phyloP scores from a whole-genome alignment of 2,888 invertebrate genomes.

The Agrochola litura region DNA sequence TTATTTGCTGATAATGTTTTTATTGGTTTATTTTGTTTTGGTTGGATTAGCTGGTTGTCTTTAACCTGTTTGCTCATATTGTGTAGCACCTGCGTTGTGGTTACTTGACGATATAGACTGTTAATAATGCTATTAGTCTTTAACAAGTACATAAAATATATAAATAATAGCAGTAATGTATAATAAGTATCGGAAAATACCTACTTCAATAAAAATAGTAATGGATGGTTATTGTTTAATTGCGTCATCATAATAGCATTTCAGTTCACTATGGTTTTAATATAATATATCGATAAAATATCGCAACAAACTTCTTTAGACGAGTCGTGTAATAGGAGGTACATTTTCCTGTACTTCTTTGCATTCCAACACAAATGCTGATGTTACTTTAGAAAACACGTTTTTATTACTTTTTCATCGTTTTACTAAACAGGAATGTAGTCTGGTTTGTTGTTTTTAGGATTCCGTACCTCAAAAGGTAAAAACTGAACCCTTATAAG shows the following conservation, averaged over 20 bases:
- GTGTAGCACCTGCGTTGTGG: not conserved
- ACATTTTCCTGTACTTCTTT: not conserved
- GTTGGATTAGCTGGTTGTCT: not conserved
- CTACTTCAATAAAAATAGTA: not conserved
- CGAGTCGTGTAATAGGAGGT: not conserved
- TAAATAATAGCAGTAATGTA: not conserved
- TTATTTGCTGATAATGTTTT: not conserved
- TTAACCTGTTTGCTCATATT: not conserved
- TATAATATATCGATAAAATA: not conserved
- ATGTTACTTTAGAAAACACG: not conserved
- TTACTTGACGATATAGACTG: not conserved
- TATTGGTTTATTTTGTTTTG: conserved; percentile 1
- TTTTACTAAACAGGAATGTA: no score
- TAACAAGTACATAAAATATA: no score
- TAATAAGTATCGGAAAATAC: no score
- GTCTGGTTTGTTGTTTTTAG: not conserved
- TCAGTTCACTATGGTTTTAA: not conserved
- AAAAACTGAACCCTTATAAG: no score
- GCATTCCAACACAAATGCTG: not conserved
- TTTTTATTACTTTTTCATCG: not conserved
- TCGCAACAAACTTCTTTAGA: not conserved
- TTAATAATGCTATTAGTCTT: no score
- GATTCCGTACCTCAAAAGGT: no score
- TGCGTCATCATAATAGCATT: not conserved
- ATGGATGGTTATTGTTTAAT: not conserved